Base-by-base conservation (phyloP, 2,797 vertebrate species). In the Simalia tracyae region DNA sequence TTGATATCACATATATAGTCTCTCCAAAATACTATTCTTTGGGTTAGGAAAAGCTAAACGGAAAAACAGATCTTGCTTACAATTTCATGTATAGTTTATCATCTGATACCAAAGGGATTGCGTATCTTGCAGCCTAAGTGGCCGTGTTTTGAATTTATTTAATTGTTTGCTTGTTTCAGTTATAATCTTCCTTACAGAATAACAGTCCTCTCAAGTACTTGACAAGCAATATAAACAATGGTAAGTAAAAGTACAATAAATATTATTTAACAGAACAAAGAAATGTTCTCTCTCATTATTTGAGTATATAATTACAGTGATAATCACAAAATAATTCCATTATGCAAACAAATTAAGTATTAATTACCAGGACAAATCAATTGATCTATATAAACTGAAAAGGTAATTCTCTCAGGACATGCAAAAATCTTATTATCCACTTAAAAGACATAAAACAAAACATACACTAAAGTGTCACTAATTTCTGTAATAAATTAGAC, bases 251-350 rank as follows among this genome's bases (percentile, higher is more conserved):
- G 56, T n/a, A 57, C 28, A 19, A 57, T 86, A 59, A 60, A 59
- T 86, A 86, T 86, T 86, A 86, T 86, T 81, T 81, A 81, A 81
- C 22, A 46, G 72, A 81, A 46, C 36, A 81, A 81, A 81, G 72
- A 9, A 46, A 81, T 46, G 42, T 42, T 81, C 17, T 46, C 42
- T 46, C 42, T 46, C 42, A 86, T 57, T n/a, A 61, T 87, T 46
- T 81, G 36, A 81, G 36, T 61, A 88, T 26, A 88, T 64, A 64
- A 66, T 88, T 64, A 88, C 22, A 88, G 63, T 88, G 42, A 26
- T 46, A 64, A 64, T 88, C 28, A 50, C 24, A 64, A 66, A 88
- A 61, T 60, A 87, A 87, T 87, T 28, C 56, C 57, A 50, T 66
- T 64, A 66, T 66, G n/a, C 61, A 31, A 54, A 88, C 61, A 66